Conservation (phyloP, 1,140 invertebrate genomes). For the Drosophila trapezifrons region DNA sequence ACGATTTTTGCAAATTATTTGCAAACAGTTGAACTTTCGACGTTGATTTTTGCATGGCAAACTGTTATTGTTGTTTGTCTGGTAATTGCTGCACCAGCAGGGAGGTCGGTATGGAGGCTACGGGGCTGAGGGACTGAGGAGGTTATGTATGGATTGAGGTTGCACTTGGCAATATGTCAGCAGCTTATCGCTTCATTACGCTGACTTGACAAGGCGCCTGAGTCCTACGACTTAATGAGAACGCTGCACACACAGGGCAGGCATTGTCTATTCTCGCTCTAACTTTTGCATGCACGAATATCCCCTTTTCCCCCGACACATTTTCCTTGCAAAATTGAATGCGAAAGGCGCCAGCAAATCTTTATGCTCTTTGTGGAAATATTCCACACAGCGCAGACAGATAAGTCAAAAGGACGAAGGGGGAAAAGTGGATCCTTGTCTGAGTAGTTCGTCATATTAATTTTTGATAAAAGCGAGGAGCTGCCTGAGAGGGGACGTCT, state of each 20-base stretch:
- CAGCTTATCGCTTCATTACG: constrained; percentile 77
- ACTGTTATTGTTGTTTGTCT: constrained; percentile 51
- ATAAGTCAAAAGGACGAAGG: constrained; percentile 1
- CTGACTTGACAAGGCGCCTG: constrained; percentile 59
- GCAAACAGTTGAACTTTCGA: constrained; percentile 75
- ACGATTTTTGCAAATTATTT: constrained; percentile 78
- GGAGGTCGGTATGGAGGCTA: background rate
- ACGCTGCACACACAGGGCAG: constrained; percentile 26
- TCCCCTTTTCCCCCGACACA: background rate
- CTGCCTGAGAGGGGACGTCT: constrained; percentile 23
- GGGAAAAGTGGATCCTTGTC: constrained; percentile 29
- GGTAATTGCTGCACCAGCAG: constrained; percentile 57
- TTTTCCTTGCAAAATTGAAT: constrained; percentile 37
- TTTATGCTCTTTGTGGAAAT: constrained; percentile 54
- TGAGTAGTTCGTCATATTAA: constrained; percentile 74
- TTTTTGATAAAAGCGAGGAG: constrained; percentile 57
- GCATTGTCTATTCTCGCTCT: constrained; percentile 39
- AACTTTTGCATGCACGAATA: constrained; percentile 57
- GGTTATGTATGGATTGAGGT: constrained; percentile 63
- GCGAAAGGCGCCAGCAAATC: constrained; percentile 51
- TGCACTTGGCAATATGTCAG: constrained; percentile 74
- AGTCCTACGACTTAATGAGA: constrained; percentile 64
- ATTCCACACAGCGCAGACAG: constrained; percentile 23
- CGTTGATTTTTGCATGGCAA: constrained; percentile 72
- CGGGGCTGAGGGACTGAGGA: background rate